Evolutionary conservation across 2,888 invertebrate genomes (phyloP), one percentile per base, ranked within the genome.

Genomic region (Aquatica leii): DNA sequence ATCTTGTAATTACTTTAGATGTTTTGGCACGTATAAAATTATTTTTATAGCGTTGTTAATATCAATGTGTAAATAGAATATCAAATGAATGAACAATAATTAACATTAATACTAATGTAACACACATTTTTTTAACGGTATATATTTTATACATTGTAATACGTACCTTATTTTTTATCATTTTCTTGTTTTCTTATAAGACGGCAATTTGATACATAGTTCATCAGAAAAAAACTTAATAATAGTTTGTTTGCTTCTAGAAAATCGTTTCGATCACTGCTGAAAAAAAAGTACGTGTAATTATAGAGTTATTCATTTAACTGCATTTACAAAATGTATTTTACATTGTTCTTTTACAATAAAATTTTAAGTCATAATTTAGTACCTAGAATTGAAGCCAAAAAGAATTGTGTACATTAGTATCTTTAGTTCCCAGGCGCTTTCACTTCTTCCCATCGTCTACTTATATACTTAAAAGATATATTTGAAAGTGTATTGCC

Each of bases 371-470:
- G n/a, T 46, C 46, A 46, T 46, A 46, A 46, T 17, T 24, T 46
- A 20, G 46, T 18, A 3, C 46, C 12, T 18, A 18, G 17, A 17
- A 46, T 46, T 46, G 17, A 17, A 46, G 46, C 18, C 24, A 6
- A 40, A 40, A 40, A n/a, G 40, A 3, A 40, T 12, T n/a, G 14
- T 40, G 9, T 24, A 15, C 14, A 50, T 40, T 24, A 34, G 50
- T 20, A 34, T 50, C 50, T 17, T 50, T 31, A 50, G 40, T 60
- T 60, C 60, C 31, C 60, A 54, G 14, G 40, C 54, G 60, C 60
- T 60, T 60, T 60, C 60, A 60, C 60, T 60, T 46, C 14, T 54
- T 60, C 60, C 49, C 60, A 60, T 6, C 20, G 9, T 34, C 46
- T 40, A 37, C 53, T 53, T 15, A 15, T 15, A 34, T 35, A 51